phyloP scores from a whole-genome alignment of 2,797 vertebrate species.

The Ceryle rudis region DNA sequence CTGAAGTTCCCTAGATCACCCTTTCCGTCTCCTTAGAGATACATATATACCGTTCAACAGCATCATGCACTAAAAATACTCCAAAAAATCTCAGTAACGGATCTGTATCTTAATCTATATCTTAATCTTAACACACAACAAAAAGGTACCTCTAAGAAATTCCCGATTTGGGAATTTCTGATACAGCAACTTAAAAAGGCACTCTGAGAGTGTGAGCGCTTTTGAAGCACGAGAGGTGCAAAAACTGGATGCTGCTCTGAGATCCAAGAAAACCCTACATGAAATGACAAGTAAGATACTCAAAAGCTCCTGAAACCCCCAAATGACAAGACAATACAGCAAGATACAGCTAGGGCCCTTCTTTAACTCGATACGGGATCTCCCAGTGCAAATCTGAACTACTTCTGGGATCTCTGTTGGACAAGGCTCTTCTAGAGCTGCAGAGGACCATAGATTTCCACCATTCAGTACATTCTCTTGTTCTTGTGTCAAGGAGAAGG shows the following conservation, averaged over 20 bases:
- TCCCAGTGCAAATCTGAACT: background rate
- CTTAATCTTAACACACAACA: background rate
- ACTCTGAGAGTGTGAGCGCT: background rate
- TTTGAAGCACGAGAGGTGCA: background rate
- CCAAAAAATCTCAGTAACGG: background rate
- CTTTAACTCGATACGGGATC: background rate
- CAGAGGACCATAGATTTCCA: background rate
- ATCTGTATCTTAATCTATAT: background rate
- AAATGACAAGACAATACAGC: background rate
- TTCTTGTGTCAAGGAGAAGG: too few species aligned
- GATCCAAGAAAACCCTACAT: background rate
- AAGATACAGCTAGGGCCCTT: background rate
- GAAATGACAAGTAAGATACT: background rate
- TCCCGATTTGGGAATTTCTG: background rate
- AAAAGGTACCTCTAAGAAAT: background rate
- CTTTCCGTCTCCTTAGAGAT: background rate
- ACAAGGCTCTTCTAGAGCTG: background rate
- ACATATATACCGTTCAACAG: background rate
- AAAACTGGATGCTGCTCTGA: background rate
- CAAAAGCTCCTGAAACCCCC: background rate
- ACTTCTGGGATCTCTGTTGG: background rate
- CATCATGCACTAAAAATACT: background rate
- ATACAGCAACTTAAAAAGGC: background rate
- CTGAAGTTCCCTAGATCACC: background rate
- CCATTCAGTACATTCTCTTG: background rate